phyloP scores from a whole-genome alignment of 1,140 invertebrate species.

The Drosophila ananassae region DNA sequence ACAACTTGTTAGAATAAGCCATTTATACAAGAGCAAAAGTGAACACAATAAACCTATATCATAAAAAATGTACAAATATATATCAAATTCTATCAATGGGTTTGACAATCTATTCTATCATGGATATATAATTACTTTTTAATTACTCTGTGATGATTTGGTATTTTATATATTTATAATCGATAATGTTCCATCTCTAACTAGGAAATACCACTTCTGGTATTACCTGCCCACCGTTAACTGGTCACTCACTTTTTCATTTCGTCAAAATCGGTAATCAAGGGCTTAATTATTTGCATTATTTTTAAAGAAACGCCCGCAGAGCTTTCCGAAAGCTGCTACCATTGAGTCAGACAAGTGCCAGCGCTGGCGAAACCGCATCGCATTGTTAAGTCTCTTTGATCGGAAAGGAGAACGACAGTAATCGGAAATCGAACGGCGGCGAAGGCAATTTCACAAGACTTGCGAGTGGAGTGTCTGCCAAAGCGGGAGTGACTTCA shows the following conservation, averaged over 20 bases:
- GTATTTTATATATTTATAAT: neutral
- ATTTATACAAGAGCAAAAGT: too few species aligned
- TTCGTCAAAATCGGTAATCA: slow-evolving; percentile 50
- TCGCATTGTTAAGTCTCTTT: slow-evolving; percentile 11
- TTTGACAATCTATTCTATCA: too few species aligned
- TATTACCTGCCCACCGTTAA: neutral
- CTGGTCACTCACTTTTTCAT: slow-evolving; percentile 52
- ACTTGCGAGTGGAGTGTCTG: slow-evolving; percentile 40
- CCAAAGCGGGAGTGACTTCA: slow-evolving; percentile 54
- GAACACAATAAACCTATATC: too few species aligned
- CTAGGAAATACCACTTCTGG: neutral
- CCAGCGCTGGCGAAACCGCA: slow-evolving; percentile 19
- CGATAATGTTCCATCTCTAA: neutral
- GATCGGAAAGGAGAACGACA: slow-evolving; percentile 5
- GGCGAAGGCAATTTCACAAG: slow-evolving; percentile 45
- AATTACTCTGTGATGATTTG: neutral
- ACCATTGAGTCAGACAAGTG: slow-evolving; percentile 25
- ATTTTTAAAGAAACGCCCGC: slow-evolving; percentile 39
- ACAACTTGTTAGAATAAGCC: too few species aligned
- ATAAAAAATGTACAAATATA: too few species aligned
- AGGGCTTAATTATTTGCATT: slow-evolving; percentile 63
- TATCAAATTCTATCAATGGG: too few species aligned
- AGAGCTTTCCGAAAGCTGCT: slow-evolving; percentile 52
- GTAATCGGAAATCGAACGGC: slow-evolving; percentile 19
- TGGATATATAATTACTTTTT: too few species aligned